Percentiles rank a stretch among this genome's conserved stretches.
phyloP scores from a whole-genome alignment of 2,113 vertebrate species.

The Barbus barbus region DNA sequence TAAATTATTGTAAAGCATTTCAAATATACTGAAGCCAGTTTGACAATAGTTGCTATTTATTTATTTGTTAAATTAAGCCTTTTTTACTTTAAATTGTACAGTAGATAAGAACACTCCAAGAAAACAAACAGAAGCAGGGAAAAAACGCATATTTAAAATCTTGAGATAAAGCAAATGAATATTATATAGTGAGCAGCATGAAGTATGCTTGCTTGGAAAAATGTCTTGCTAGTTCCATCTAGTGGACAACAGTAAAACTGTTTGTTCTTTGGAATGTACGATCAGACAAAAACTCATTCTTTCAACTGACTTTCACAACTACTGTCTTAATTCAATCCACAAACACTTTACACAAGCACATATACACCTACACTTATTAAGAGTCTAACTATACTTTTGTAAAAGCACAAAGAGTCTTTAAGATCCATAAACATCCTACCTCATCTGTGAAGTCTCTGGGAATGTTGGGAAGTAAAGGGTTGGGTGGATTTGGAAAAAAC shows the following conservation, averaged over 20 bases:
- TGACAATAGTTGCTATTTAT: not conserved
- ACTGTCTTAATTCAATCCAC: not conserved
- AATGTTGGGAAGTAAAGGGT: not conserved
- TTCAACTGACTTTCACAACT: not conserved
- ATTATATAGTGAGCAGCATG: not conserved
- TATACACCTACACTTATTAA: not conserved
- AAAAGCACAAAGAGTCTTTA: not conserved
- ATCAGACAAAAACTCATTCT: not conserved
- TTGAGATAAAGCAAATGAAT: not conserved
- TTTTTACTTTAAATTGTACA: not conserved
- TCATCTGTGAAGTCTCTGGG: not conserved
- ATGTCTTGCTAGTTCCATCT: conserved; percentile 19
- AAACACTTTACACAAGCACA: not conserved
- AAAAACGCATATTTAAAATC: not conserved
- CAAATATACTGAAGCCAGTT: not conserved
- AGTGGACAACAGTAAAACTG: conserved; percentile 19
- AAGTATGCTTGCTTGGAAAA: not conserved
- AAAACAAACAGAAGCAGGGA: not conserved
- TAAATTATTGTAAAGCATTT: not conserved
- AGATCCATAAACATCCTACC: conserved; percentile 16
- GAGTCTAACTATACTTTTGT: not conserved
- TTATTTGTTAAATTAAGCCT: not conserved
- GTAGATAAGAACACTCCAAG: not conserved
- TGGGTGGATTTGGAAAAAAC: not conserved
- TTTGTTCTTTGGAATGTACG: not conserved